Percentiles rank a stretch among this genome's conserved stretches.
Evolutionary conservation across 2,888 invertebrate species (phyloP).

Genomic region (Lochmaea crataegi): DNA sequence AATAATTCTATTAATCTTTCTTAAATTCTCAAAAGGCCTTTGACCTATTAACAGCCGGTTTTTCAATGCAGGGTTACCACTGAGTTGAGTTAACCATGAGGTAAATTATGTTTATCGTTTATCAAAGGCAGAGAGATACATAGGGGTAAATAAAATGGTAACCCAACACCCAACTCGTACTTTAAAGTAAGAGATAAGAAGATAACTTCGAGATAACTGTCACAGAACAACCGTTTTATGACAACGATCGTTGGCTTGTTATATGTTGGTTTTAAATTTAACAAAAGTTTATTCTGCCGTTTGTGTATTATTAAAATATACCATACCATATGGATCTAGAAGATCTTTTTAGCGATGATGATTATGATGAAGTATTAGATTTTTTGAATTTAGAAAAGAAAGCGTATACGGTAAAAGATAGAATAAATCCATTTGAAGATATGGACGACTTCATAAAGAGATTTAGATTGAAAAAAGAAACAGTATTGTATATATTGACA

Average conservation of each 20-base stretch:
- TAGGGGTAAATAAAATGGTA: too few relatives aligned
- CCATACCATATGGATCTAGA: not conserved
- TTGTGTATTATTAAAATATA: not conserved
- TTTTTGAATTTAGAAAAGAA: too few relatives aligned
- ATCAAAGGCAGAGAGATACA: not conserved
- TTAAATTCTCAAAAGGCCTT: too few relatives aligned
- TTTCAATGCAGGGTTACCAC: too few relatives aligned
- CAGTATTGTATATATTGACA: not conserved
- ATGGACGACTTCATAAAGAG: not conserved
- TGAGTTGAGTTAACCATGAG: too few relatives aligned
- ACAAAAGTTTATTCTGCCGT: not conserved
- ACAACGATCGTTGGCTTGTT: too few relatives aligned
- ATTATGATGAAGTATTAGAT: too few relatives aligned
- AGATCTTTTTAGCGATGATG: not conserved
- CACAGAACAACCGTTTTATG: too few relatives aligned
- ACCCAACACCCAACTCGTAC: too few relatives aligned
- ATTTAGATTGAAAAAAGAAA: conserved; percentile 5
- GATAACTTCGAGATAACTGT: not conserved
- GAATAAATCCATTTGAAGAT: too few relatives aligned
- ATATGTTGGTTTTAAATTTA: not conserved
- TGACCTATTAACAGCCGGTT: too few relatives aligned
- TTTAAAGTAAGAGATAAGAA: not conserved
- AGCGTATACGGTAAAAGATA: not conserved
- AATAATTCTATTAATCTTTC: too few relatives aligned
- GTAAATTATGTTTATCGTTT: not conserved